Percentiles rank a stretch among this genome's conserved stretches.
Conservation (phyloP, 2,888 invertebrate genomes). For the Hirtodrosophila trivittata region DNA sequence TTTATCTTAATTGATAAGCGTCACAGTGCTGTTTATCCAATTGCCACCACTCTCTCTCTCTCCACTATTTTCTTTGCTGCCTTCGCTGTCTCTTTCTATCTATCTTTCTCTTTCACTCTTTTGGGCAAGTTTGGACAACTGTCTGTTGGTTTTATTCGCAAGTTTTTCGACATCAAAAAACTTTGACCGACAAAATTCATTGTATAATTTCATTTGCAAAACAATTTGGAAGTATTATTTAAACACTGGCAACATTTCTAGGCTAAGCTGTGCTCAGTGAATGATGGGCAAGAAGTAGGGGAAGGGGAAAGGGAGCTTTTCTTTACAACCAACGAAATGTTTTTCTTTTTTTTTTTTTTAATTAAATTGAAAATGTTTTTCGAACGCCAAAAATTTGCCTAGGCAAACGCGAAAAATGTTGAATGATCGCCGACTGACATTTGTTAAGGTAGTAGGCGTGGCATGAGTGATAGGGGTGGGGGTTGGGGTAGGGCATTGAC, state of each 20-base stretch:
- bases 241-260: slow-evolving; percentile 41
- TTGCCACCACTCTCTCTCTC: background rate
- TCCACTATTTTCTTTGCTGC: background rate
- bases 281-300: no score
- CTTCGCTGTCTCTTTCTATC: background rate
- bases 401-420: slow-evolving; percentile 39
- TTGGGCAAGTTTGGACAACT: slow-evolving; percentile 2
- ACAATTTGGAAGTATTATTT: slow-evolving; percentile 73
- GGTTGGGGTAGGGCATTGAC: background rate
- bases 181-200: slow-evolving; percentile 51
- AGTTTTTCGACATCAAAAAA: slow-evolving; percentile 25
- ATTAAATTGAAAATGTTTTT: slow-evolving; percentile 77
- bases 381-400: slow-evolving; percentile 51
- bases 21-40: slow-evolving; percentile 4
- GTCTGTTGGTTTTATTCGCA: slow-evolving; percentile 25
- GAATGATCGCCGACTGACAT: slow-evolving; percentile 51
- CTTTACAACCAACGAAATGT: slow-evolving; percentile 39
- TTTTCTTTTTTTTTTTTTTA: slow-evolving; percentile 54
- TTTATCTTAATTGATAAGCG: slow-evolving; percentile 51
- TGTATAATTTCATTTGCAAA: slow-evolving; percentile 64
- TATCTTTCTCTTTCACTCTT: background rate
- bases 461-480: background rate
- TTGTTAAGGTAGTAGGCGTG: slow-evolving; percentile 3
- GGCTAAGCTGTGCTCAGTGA: no score
- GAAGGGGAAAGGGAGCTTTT: slow-evolving; percentile 5